Evolutionary conservation across 2,888 invertebrate species (phyloP).

Genomic region (Athetis lepigone): DNA sequence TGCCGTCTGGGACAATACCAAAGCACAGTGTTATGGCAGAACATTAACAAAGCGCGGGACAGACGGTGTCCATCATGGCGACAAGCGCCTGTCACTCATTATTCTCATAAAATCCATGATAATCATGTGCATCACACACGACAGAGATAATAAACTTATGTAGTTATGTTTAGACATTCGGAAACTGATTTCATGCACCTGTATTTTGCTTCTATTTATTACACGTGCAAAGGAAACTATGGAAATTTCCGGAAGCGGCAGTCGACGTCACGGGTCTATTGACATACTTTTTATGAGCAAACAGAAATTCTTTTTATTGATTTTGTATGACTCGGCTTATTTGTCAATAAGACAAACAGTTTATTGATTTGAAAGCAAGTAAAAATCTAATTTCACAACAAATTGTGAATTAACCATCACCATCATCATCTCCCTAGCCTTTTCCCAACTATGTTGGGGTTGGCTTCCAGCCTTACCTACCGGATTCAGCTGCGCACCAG

Average conservation of each 20-base stretch:
- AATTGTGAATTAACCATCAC: no score
- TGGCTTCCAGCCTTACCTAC: no score
- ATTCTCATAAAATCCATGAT: slow-evolving; percentile 53
- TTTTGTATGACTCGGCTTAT: no score
- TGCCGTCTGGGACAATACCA: slow-evolving; percentile 40
- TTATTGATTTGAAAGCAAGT: no score
- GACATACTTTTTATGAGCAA: no score
- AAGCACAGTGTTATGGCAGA: slow-evolving; percentile 31
- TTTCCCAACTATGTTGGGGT: no score
- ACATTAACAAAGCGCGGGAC: slow-evolving; percentile 51
- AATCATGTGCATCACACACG: slow-evolving; percentile 62
- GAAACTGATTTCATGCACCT: slow-evolving; percentile 58
- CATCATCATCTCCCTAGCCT: no score
- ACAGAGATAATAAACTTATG: slow-evolving; percentile 49
- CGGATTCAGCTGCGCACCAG: no score
- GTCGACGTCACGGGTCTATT: no score
- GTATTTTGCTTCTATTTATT: slow-evolving; percentile 32
- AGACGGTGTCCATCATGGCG: slow-evolving; percentile 68
- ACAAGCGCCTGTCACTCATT: slow-evolving; percentile 67
- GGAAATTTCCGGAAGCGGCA: slow-evolving; percentile 10
- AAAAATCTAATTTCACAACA: no score
- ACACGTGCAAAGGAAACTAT: background rate
- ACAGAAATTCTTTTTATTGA: no score
- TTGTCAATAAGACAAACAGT: no score
- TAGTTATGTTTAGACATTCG: slow-evolving; percentile 29